phyloP scores from a whole-genome alignment of 2,113 vertebrate species.

The Rhombomys opimus region DNA sequence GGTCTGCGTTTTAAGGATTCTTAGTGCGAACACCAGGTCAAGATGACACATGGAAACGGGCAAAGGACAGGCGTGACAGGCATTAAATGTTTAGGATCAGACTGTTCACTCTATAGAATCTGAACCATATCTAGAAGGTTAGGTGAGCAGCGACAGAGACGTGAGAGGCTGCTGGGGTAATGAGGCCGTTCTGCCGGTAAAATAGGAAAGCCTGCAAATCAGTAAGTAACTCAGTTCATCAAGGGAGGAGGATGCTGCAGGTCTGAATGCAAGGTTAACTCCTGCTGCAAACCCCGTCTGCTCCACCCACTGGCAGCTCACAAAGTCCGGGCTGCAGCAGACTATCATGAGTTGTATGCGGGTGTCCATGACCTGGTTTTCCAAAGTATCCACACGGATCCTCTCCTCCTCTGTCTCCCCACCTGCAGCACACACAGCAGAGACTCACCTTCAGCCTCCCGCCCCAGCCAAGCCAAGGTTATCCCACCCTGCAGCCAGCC shows the following conservation, averaged over 20 bases:
- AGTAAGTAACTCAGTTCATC: not conserved
- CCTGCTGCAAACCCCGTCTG: not conserved
- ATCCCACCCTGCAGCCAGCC: not conserved
- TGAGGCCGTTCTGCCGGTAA: too few species aligned
- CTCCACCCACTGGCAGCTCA: not conserved
- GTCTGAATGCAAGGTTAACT: not conserved
- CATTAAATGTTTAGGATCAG: not conserved
- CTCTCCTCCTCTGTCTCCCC: conserved; percentile 13
- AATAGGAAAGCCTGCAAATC: not conserved
- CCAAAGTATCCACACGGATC: not conserved
- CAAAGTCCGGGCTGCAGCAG: not conserved
- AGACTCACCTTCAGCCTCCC: not conserved
- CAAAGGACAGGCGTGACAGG: not conserved
- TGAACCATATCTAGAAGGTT: not conserved
- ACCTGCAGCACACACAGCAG: not conserved
- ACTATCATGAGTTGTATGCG: not conserved
- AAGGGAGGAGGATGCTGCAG: not conserved
- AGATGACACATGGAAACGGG: not conserved
- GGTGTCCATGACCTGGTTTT: conserved; percentile 14
- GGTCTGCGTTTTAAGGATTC: not conserved
- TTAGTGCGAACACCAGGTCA: not conserved
- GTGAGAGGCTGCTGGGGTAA: not conserved
- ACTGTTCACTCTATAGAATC: not conserved
- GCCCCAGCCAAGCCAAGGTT: not conserved
- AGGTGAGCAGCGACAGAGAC: accelerated